These are phyloP conservation scores for Trimorus sp. DNA, from an alignment of 2,888 invertebrate species.

Conservation along the genomic window DNA sequence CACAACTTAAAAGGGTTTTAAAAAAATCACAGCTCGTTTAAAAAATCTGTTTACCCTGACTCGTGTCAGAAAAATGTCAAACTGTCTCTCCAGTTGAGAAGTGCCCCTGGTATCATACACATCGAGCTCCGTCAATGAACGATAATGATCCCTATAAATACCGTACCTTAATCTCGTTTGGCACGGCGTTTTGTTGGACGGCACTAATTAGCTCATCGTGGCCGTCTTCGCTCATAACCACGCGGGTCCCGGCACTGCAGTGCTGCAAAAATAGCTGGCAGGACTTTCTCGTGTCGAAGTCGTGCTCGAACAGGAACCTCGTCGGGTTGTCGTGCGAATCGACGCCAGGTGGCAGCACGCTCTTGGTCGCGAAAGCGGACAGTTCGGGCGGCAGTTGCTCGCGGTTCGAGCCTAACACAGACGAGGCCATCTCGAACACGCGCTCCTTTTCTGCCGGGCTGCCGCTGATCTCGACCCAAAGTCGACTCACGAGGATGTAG, in stretches of 20 bases:
- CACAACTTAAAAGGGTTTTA: too few species aligned
- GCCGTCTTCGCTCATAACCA: slow-evolving; percentile 28
- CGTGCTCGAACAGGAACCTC: slow-evolving; percentile 73
- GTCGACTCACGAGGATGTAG: slow-evolving; percentile 77
- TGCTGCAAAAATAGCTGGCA: slow-evolving; percentile 75
- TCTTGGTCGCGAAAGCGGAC: slow-evolving; percentile 72
- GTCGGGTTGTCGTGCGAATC: slow-evolving; percentile 72
- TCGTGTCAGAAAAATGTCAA: too few species aligned
- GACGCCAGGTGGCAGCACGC: slow-evolving; percentile 77
- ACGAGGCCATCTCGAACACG: slow-evolving; percentile 73
- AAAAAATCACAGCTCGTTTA: too few species aligned
- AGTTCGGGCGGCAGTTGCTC: slow-evolving; percentile 70
- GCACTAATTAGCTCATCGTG: slow-evolving; percentile 34
- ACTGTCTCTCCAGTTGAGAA: too few species aligned
- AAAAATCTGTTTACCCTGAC: too few species aligned
- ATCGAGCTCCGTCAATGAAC: too few species aligned
- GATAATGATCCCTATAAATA: not conserved
- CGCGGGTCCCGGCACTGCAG: slow-evolving; percentile 66
- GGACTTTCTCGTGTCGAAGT: slow-evolving; percentile 75
- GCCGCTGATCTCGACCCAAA: slow-evolving; percentile 78
- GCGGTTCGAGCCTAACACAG: slow-evolving; percentile 69
- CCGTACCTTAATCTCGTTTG: slow-evolving; percentile 45
- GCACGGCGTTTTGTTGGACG: slow-evolving; percentile 45
- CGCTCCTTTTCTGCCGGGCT: slow-evolving; percentile 71
- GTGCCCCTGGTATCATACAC: too few species aligned